phyloP scores from a whole-genome alignment of 2,888 invertebrate species.

The Leptarthrus brevirostris region DNA sequence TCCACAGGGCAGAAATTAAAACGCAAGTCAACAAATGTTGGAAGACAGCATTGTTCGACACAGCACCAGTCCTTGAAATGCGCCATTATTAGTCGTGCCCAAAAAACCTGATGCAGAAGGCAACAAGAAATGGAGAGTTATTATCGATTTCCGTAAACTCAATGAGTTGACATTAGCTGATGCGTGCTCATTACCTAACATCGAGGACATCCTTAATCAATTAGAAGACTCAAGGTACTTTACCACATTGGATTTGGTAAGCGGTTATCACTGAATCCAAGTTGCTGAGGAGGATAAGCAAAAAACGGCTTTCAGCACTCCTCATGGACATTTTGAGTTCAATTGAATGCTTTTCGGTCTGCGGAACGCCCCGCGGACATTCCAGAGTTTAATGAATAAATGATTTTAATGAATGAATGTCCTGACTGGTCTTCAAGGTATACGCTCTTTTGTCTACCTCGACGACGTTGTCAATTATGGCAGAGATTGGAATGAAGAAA shows the following conservation, averaged over 20 bases:
- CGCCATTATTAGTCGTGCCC: background rate
- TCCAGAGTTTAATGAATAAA: no score
- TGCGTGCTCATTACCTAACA: background rate
- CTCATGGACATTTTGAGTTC: no score
- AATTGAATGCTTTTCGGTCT: no score
- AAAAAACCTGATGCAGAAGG: background rate
- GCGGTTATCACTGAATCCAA: no score
- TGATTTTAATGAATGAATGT: no score
- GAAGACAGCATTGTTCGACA: background rate
- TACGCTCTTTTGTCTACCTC: background rate
- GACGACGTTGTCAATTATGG: conserved; percentile 13
- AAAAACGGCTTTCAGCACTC: no score
- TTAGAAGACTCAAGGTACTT: background rate
- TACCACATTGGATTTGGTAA: background rate
- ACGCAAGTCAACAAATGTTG: background rate
- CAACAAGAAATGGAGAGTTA: background rate
- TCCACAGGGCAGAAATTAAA: background rate
- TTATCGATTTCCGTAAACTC: background rate
- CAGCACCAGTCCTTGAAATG: background rate
- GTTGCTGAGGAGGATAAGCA: no score
- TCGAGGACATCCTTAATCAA: background rate
- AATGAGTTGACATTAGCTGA: background rate
- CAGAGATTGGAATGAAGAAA: background rate
- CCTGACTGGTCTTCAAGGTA: background rate
- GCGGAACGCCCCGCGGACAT: no score